These are phyloP conservation scores for Erethizon dorsatum DNA, from an alignment of 2,797 vertebrate genomes.

Conservation along the genomic window DNA sequence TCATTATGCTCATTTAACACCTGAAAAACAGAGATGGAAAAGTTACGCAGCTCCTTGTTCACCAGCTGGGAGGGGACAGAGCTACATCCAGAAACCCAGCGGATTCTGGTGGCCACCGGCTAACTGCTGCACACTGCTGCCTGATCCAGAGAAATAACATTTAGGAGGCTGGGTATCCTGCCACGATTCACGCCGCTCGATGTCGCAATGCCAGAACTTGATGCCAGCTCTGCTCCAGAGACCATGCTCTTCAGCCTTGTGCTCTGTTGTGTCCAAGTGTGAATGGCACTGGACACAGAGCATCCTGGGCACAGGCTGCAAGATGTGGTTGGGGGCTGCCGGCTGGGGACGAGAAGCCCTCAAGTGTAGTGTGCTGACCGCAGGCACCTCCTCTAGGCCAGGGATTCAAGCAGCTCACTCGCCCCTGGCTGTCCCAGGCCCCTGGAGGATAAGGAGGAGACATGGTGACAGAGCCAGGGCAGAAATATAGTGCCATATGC, in stretches of 20 bases:
- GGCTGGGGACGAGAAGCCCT: background rate
- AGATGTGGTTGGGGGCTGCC: background rate
- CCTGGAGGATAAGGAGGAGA: constrained; percentile 62
- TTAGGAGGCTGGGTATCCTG: constrained; percentile 29
- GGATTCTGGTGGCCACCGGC: background rate
- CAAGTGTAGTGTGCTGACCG: background rate
- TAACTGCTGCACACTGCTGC: background rate
- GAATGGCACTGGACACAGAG: background rate
- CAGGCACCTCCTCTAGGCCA: background rate
- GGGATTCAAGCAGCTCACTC: background rate
- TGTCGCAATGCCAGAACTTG: constrained; percentile 7
- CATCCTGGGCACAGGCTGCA: background rate
- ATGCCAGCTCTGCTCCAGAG: constrained; percentile 31
- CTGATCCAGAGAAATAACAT: constrained; percentile 48
- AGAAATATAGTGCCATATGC: constrained; percentile 62
- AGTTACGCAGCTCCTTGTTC: background rate
- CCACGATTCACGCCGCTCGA: constrained; percentile 43
- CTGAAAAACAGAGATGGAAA: background rate
- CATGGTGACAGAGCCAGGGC: constrained; percentile 56
- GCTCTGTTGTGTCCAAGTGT: background rate
- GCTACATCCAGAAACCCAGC: background rate
- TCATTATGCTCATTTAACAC: background rate
- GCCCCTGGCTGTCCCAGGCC: background rate
- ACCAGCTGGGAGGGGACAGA: background rate
- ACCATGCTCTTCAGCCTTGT: background rate